Base-by-base conservation (phyloP, 2,888 invertebrate genomes). In the Xiphydria camelus region DNA sequence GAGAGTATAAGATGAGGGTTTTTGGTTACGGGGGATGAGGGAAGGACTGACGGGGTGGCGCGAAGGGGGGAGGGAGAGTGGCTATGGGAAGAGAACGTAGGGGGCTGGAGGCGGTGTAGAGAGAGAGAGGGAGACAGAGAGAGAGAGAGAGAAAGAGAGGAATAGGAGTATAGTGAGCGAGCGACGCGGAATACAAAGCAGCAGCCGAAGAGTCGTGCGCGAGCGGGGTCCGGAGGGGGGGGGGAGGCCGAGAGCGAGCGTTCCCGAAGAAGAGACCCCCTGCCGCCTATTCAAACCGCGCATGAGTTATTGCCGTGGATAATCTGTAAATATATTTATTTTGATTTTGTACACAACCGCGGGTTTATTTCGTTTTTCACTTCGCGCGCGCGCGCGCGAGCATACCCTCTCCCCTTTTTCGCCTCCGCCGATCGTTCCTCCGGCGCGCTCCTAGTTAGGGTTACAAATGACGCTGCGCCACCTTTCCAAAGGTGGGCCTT, bases 321-420 rank as follows among this genome's bases (percentile, higher is more conserved):
- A 71, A 72, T 72, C 69, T 71, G 66, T 71, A 68, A 72, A 72
- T 71, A 68, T 72, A 68, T 72, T 72, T 72, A 70, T 72, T 71
- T 71, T 69, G 68, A 72, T 71, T 71, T 66, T 65, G 62, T 68
- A 67, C 70, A 62, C 64, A 60, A 59, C 62, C 54, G n/a, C 61
- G 55, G 55, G 53, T 64, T 67, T 63, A 64, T 60, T 64, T 61
- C 44, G 41, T 51, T 53, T 55, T 46, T 40, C 45, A 29, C 19
- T 41, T 36, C 22, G 7, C 22, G 41, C 21, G n/a, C n/a, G n/a
- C 29, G 15, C 29, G 29, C 29, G 29, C 29, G 9, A 14, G 6
- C 29, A 29, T 37, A 22, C 36, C n/a, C n/a, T 26, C 7, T 31
- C 23, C 37, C 18, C 25, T 39, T 10, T 26, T 47, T 35, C 22